phyloP scores from a whole-genome alignment of 1,140 invertebrate species.

The Drosophila suzukii region DNA sequence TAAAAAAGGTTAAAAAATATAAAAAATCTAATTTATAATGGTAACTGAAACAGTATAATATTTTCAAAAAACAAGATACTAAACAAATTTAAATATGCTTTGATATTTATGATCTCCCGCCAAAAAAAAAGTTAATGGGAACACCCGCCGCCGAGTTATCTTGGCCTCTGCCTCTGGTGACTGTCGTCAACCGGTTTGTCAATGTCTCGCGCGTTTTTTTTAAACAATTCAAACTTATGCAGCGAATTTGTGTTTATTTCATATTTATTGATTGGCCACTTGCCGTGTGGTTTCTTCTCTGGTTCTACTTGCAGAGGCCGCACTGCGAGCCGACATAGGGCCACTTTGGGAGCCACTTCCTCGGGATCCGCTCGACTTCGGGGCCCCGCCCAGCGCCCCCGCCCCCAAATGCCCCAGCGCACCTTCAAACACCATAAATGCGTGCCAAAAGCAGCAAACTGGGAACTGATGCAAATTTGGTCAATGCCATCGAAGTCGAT shows the following conservation, averaged over 20 bases:
- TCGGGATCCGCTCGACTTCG: constrained; percentile 1
- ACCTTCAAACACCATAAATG: constrained; percentile 81
- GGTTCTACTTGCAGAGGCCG: constrained; percentile 62
- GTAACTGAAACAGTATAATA: too few relatives aligned
- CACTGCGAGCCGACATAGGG: constrained; percentile 45
- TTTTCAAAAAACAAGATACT: neutral
- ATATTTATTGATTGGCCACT: constrained; percentile 47
- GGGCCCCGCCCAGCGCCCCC: constrained; percentile 9
- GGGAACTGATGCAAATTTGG: constrained; percentile 82
- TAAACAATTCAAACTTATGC: constrained; percentile 48
- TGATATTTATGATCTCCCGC: neutral
- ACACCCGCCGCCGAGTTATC: constrained; percentile 20
- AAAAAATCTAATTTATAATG: too few relatives aligned
- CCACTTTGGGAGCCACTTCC: neutral
- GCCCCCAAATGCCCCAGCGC: constrained; percentile 67
- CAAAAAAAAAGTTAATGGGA: constrained; percentile 28
- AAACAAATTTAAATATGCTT: neutral
- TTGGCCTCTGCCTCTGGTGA: constrained; percentile 23
- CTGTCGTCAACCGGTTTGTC: constrained; percentile 45
- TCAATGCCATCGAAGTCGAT: constrained; percentile 73
- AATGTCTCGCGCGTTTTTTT: constrained; percentile 26
- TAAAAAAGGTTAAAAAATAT: too few relatives aligned
- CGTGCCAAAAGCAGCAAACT: constrained; percentile 81
- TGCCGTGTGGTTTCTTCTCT: constrained; percentile 1
- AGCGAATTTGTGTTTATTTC: constrained; percentile 33